These are phyloP conservation scores for Australoheros scitulus DNA, from an alignment of 2,113 vertebrate species.

Conservation along the genomic window DNA sequence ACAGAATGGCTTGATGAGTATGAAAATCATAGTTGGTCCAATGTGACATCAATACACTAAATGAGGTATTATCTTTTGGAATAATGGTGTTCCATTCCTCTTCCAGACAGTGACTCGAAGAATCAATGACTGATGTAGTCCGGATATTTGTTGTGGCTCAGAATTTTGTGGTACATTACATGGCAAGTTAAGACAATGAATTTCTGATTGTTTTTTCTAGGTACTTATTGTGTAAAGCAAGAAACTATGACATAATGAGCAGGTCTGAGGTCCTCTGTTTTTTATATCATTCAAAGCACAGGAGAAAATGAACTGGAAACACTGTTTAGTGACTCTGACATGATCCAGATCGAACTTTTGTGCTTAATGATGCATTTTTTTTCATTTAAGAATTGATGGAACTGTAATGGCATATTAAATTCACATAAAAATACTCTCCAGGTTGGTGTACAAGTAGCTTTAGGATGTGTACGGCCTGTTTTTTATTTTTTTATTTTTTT, in stretches of 20 bases:
- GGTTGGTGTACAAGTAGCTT: not conserved
- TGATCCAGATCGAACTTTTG: not conserved
- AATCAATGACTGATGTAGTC: not conserved
- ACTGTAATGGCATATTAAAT: not conserved
- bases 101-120: too few species aligned
- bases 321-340: constrained; percentile 27
- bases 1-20: too few species aligned
- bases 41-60: too few species aligned
- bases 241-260: not conserved
- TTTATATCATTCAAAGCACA: not conserved
- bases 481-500: not conserved
- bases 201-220: not conserved
- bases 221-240: not conserved
- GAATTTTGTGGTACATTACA: not conserved
- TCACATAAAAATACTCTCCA: constrained; percentile 1
- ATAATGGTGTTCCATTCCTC: too few species aligned
- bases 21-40: too few species aligned
- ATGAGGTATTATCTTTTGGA: too few species aligned
- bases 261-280: not conserved
- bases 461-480: not conserved
- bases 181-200: not conserved
- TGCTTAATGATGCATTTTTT: constrained; percentile 12
- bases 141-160: not conserved
- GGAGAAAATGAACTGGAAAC: constrained; percentile 11
- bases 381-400: constrained; percentile 2